These are phyloP conservation scores for Harpalus rubripes DNA, from an alignment of 2,888 invertebrate species.

Conservation along the genomic window DNA sequence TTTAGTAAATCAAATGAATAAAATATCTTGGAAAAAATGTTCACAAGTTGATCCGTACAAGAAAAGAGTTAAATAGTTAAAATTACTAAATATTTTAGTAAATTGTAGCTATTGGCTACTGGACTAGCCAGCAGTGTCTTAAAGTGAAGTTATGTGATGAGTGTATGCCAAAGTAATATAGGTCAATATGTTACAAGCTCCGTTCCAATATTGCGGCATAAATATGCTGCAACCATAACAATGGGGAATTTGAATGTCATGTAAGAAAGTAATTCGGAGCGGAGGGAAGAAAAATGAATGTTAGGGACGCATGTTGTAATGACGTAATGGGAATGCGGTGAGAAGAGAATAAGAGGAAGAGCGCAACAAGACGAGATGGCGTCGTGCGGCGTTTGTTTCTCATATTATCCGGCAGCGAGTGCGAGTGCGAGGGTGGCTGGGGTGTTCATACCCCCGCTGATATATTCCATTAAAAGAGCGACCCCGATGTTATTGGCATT, in stretches of 20 bases:
- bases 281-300: constrained; percentile 21
- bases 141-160: background rate
- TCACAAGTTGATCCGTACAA: too few relatives aligned
- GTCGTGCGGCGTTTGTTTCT: constrained; percentile 62
- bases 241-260: constrained; percentile 11
- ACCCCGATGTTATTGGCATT: constrained; percentile 75
- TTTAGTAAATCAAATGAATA: too few relatives aligned
- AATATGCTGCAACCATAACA: background rate
- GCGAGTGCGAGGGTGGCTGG: constrained; percentile 2
- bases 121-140: background rate
- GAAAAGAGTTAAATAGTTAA: too few relatives aligned
- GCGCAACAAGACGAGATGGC: constrained; percentile 50
- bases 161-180: constrained; percentile 4
- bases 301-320: constrained; percentile 25
- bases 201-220: background rate
- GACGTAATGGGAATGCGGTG: constrained; percentile 9
- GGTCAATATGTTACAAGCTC: constrained; percentile 17
- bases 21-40: too few relatives aligned
- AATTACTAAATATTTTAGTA: background rate
- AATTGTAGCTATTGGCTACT: background rate
- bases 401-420: constrained; percentile 59
- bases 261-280: background rate
- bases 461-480: constrained; percentile 73
- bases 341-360: background rate
- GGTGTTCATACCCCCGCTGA: constrained; percentile 57